These are phyloP conservation scores for Lordiphosa andalusiaca DNA, from an alignment of 2,888 invertebrate genomes.

Conservation along the genomic window DNA sequence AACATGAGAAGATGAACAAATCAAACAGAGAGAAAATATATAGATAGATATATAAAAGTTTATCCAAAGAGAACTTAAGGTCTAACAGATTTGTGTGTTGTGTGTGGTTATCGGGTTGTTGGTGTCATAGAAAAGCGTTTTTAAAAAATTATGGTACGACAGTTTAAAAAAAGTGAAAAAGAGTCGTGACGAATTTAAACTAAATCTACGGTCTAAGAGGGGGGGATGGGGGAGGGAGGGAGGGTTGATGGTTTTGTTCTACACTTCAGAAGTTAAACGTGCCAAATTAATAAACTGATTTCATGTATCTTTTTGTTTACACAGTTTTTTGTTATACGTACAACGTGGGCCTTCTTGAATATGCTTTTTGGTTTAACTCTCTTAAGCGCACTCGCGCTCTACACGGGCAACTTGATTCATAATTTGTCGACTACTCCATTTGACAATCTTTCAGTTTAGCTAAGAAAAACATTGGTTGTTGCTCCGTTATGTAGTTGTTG, in stretches of 20 bases:
- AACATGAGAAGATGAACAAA: constrained; percentile 67
- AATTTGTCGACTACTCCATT: constrained; percentile 68
- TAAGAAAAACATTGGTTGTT: constrained; percentile 30
- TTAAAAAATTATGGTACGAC: constrained; percentile 32
- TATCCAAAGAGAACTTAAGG: constrained; percentile 29
- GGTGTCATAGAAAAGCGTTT: constrained; percentile 24
- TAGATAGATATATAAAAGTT: constrained; percentile 19
- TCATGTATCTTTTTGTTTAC: constrained; percentile 60
- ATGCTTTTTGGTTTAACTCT: constrained; percentile 32
- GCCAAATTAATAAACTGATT: constrained; percentile 49
- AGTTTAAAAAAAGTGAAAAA: constrained; percentile 32
- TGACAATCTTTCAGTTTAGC: constrained; percentile 44
- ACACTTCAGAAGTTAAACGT: constrained; percentile 63
- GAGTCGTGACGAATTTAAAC: constrained; percentile 54
- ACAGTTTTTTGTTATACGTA: constrained; percentile 49
- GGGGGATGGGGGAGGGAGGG: no score
- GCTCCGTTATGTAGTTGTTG: neutral
- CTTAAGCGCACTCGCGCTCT: constrained; percentile 56
- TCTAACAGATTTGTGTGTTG: constrained; percentile 24
- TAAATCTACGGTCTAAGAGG: constrained; percentile 39
- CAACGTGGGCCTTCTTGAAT: constrained; percentile 63
- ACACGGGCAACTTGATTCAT: constrained; percentile 51
- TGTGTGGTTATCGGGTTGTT: neutral
- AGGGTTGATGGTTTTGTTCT: no score
- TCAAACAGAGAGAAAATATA: constrained; percentile 60